phyloP scores from a whole-genome alignment of 2,113 vertebrate species.

The Jaculus jaculus region DNA sequence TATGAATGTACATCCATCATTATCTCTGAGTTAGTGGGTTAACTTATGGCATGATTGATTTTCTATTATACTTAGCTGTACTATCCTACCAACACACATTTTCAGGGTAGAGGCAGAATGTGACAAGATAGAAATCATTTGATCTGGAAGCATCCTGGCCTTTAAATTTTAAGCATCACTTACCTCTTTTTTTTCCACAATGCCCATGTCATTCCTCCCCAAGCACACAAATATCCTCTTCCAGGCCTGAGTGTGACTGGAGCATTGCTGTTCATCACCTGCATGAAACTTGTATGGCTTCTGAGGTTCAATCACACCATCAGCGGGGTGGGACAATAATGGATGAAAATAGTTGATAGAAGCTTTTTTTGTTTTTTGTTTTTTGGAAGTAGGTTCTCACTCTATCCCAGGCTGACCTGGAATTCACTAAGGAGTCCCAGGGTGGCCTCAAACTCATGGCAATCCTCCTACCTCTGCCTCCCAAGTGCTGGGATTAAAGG shows the following conservation, averaged over 20 bases:
- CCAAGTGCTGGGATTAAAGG: too few relatives aligned
- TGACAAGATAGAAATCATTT: constrained; percentile 23
- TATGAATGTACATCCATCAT: not conserved
- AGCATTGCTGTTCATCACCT: not conserved
- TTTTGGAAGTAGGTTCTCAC: too few relatives aligned
- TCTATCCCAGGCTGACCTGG: too few relatives aligned
- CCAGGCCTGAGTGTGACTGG: not conserved
- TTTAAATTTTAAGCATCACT: constrained; percentile 26
- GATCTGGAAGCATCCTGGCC: not conserved
- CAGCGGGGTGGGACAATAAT: not conserved
- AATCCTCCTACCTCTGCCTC: too few relatives aligned
- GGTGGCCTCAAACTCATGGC: too few relatives aligned
- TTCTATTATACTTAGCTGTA: constrained; percentile 8
- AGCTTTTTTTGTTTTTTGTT: too few relatives aligned
- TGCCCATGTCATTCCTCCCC: not conserved
- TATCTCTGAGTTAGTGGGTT: not conserved
- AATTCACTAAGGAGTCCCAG: too few relatives aligned
- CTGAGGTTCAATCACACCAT: not conserved
- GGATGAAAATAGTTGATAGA: constrained; percentile 5
- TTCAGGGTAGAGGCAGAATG: constrained; percentile 22
- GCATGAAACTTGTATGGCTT: not conserved
- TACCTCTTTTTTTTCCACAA: not conserved
- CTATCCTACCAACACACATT: not conserved
- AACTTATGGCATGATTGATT: constrained; percentile 43
- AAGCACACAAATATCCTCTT: not conserved